Percentiles rank a stretch among this genome's conserved stretches.
phyloP scores from a whole-genome alignment of 2,888 invertebrate species.

The Chalcis sispes region DNA sequence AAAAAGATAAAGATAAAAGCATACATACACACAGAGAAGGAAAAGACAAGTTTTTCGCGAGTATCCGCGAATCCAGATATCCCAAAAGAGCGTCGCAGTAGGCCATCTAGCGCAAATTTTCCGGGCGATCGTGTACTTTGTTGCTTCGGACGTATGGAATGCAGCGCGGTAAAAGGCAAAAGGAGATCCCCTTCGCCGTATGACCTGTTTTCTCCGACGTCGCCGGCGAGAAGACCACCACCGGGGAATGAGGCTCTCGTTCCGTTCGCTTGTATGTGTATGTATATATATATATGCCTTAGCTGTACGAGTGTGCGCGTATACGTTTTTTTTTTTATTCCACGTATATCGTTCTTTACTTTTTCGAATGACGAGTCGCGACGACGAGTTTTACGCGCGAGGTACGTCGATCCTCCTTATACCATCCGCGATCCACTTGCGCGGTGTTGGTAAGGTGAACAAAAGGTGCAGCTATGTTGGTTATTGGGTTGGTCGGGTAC shows the following conservation, averaged over 20 bases:
- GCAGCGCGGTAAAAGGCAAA: conserved; percentile 39
- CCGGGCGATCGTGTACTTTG: conserved; percentile 6
- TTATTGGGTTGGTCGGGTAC: neutral
- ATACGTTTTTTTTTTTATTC: conserved; percentile 7
- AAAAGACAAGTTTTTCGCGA: too few species aligned
- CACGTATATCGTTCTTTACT: neutral
- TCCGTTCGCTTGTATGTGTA: neutral
- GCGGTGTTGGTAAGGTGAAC: neutral
- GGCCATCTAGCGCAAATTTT: conserved; percentile 34
- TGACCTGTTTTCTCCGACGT: conserved; percentile 37
- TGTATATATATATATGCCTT: neutral
- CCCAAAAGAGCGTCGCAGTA: conserved; percentile 20
- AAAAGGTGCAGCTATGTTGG: neutral
- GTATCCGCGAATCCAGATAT: too few species aligned
- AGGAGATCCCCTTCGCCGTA: conserved; percentile 32
- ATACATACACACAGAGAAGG: too few species aligned
- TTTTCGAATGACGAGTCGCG: neutral
- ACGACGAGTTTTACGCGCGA: too few species aligned
- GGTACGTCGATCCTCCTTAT: conserved; percentile 21
- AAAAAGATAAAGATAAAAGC: too few species aligned
- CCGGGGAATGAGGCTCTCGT: neutral
- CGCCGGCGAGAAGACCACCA: neutral
- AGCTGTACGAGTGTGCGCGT: neutral
- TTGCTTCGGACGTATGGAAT: conserved; percentile 25
- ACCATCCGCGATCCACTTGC: conserved; percentile 3